Evolutionary conservation across 2,113 vertebrate species (phyloP), one percentile per base, ranked within the genome.

Genomic region (Pygoscelis antarcticus): DNA sequence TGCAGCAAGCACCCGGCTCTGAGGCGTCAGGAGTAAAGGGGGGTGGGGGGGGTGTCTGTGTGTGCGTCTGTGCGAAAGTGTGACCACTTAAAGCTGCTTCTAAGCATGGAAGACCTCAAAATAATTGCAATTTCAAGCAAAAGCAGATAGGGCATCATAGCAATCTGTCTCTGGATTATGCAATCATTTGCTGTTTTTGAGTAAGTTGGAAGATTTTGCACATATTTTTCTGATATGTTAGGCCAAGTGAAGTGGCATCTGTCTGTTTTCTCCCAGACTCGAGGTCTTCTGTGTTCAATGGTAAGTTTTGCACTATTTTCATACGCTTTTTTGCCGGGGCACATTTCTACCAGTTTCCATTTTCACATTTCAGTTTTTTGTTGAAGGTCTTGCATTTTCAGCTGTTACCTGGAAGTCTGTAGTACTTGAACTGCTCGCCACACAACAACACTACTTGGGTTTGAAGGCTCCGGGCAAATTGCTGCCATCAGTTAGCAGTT

Each of bases 241-340:
- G 96, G 96, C 91, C 49, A 93, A 97, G 95, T 27, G 58, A 97
- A 84, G 90, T 79, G 89, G 96, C 92, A 79, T 93, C 94, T 95
- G 69, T 94, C 72, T 83, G 38, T 91, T 87, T 54, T 79, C 54
- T 72, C 55, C 82, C 84, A 76, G 77, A 49, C 97, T 97, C 92
- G 94, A 98, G 98, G 98, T 99, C 98, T 99, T 98, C 98, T 99
- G 98, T 99, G 98, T 98, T 98, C 96, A 49, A 95, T 97, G 98
- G 98, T 98, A 98, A 98, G 98, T 98, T 97, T 99, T 99, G 99
- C 99, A 99, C 99, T 99, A 98, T 98, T 98, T 83, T 98, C 96
- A 96, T 98, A 97, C 77, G n/a, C 97, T 20, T 75, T 36, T 68
- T 98, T 95, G 97, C 96, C 96, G 79, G 98, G 98, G 98, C 98